Conservation (phyloP, 2,888 invertebrate genomes). For the Cephus pulcher region DNA sequence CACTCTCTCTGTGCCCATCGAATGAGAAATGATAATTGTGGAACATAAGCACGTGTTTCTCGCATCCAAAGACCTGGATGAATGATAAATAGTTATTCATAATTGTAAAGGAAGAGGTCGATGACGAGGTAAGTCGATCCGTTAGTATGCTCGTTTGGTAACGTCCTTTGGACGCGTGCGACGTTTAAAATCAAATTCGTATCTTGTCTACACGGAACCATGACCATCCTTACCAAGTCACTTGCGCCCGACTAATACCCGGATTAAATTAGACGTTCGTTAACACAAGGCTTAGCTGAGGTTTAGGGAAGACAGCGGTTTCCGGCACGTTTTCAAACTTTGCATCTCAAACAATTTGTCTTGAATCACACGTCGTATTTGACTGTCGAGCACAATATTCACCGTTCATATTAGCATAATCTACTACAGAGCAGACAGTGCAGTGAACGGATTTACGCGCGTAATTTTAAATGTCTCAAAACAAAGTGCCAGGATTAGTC, state of each 20-base stretch:
- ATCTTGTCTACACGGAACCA: neutral
- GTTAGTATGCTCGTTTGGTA: neutral
- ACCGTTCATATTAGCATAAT: neutral
- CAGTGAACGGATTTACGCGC: neutral
- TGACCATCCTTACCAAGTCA: neutral
- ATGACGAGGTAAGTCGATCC: neutral
- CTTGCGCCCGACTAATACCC: neutral
- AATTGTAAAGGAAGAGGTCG: neutral
- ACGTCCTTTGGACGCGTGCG: neutral
- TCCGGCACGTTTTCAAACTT: neutral
- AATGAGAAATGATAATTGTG: neutral
- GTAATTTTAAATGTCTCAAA: neutral
- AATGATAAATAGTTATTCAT: neutral
- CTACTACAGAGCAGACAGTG: neutral
- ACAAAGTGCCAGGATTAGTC: neutral
- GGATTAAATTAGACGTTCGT: slow-evolving; percentile 5
- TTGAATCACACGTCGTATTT: neutral
- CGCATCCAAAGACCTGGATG: neutral
- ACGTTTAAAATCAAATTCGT: neutral
- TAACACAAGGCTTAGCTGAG: neutral
- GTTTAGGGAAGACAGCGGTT: neutral
- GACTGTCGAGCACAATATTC: neutral
- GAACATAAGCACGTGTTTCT: neutral
- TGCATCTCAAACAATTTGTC: neutral
- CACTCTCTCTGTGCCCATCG: neutral